Conservation (phyloP, 37 sponge, comb jelly and placozoan genomes). For the Aplysina aerophoba region DNA sequence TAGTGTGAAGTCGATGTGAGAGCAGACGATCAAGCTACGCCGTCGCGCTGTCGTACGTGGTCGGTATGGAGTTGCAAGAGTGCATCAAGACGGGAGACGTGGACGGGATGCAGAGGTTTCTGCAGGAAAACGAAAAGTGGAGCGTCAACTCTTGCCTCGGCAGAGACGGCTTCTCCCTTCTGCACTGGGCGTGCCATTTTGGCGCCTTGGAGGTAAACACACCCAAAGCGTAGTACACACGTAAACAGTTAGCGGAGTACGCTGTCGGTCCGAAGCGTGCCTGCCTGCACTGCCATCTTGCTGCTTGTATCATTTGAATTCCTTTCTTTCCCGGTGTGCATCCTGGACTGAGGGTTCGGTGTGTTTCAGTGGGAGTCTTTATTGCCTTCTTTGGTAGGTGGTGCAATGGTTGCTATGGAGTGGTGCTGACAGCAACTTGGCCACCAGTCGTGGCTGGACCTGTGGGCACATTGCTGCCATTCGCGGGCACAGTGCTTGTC, state of each 20-base stretch:
- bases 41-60: too few species aligned
- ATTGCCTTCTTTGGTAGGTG: slow-evolving; percentile 24
- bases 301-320: too few species aligned
- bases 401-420: slow-evolving; percentile 65
- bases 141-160: slow-evolving; percentile 36
- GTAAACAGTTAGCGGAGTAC: too few species aligned
- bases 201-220: slow-evolving; percentile 48
- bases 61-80: slow-evolving; percentile 14
- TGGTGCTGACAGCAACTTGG: slow-evolving; percentile 36
- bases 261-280: too few species aligned
- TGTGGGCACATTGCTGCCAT: slow-evolving; percentile 75
- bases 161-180: slow-evolving; percentile 44
- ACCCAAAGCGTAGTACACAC: neutral
- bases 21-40: too few species aligned
- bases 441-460: slow-evolving; percentile 64
- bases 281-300: too few species aligned
- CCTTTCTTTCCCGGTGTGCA: too few species aligned
- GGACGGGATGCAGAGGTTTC: slow-evolving; percentile 10
- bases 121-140: slow-evolving; percentile 17
- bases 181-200: slow-evolving; percentile 77
- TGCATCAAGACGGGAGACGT: slow-evolving; percentile 41
- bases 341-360: too few species aligned
- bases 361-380: too few species aligned
- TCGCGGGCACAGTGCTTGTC: slow-evolving; percentile 54
- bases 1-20: too few species aligned